Conservation (phyloP, 2,113 vertebrate species). For the Oreochromis niloticus region DNA sequence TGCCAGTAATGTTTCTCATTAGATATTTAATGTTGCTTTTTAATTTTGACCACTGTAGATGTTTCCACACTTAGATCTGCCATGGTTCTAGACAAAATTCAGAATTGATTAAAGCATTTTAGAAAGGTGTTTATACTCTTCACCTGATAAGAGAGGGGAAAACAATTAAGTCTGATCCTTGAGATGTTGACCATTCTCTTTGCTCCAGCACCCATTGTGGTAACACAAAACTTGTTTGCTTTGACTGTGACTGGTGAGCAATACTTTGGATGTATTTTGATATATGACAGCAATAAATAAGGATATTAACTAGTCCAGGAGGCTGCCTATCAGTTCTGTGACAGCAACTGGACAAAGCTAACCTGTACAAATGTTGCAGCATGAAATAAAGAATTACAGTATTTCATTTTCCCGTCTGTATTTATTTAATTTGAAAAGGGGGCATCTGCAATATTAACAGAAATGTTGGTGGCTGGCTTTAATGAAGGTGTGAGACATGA, state of each 20-base stretch:
- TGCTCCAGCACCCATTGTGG: background rate
- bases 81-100: background rate
- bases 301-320: background rate
- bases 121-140: background rate
- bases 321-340: background rate
- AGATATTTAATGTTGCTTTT: slow-evolving; percentile 53
- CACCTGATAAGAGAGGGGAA: background rate
- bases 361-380: slow-evolving; percentile 46
- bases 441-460: background rate
- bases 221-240: background rate
- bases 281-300: background rate
- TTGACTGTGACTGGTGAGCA: background rate
- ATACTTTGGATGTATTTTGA: background rate
- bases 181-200: background rate
- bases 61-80: slow-evolving; percentile 19
- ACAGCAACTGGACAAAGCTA: background rate
- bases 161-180: background rate
- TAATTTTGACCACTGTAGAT: slow-evolving; percentile 32
- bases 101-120: background rate
- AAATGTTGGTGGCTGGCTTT: background rate
- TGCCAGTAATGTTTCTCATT: slow-evolving; percentile 6
- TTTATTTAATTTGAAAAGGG: background rate
- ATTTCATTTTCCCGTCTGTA: background rate
- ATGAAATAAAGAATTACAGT: slow-evolving; percentile 55
- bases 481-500: background rate